A percentile compares a stretch with the other conserved stretches of the same genome.
phyloP scores from a whole-genome alignment of 2,888 invertebrate species.

The Abrostola triplasia region DNA sequence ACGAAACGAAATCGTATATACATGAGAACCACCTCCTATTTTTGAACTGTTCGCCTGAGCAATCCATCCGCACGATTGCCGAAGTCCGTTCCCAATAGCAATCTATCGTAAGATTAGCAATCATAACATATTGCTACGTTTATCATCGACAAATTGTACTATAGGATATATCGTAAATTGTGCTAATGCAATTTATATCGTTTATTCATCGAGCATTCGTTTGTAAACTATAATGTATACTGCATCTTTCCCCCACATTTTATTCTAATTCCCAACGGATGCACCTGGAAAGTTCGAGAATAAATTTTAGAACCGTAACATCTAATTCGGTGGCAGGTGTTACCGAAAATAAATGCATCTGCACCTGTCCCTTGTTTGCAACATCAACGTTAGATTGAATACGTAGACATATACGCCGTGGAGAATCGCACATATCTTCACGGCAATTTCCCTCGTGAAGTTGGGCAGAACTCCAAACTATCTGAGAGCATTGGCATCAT shows the following conservation, averaged over 20 bases:
- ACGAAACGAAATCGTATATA: too few species aligned
- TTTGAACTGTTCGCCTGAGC: too few species aligned
- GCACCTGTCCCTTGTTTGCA: constrained; percentile 66
- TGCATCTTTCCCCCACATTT: constrained; percentile 26
- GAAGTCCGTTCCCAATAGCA: too few species aligned
- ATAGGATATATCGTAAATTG: background rate
- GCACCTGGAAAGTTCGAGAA: constrained; percentile 32
- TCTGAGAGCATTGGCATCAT: constrained; percentile 53
- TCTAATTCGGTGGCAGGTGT: constrained; percentile 64
- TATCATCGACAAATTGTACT: background rate
- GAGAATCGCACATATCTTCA: constrained; percentile 41
- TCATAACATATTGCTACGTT: constrained; percentile 1
- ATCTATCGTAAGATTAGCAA: constrained; percentile 13
- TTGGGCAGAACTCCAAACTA: constrained; percentile 48
- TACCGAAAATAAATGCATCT: constrained; percentile 63
- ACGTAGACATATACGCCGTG: constrained; percentile 27
- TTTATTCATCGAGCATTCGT: constrained; percentile 7
- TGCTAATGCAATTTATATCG: constrained; percentile 10
- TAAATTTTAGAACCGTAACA: constrained; percentile 19
- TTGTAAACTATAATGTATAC: constrained; percentile 18
- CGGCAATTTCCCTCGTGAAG: constrained; percentile 42
- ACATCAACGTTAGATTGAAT: constrained; percentile 49
- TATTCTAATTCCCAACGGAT: constrained; percentile 29
- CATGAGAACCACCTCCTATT: too few species aligned
- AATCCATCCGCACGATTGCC: too few species aligned